Conservation (phyloP, 2,797 vertebrate genomes). For the Gymnoscopelus microlampas region DNA sequence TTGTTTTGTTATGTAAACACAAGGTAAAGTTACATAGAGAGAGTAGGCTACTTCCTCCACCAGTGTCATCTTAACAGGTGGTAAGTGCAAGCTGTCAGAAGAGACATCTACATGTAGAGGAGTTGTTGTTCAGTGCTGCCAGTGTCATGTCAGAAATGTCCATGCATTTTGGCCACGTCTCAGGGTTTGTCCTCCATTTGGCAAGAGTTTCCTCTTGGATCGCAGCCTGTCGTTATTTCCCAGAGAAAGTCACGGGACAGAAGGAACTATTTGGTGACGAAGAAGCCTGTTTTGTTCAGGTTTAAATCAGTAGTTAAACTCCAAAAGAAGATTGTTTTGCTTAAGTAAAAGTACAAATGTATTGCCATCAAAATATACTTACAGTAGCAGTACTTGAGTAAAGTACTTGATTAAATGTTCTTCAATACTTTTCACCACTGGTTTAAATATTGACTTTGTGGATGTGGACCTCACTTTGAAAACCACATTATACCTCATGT, state of each 20-base stretch:
- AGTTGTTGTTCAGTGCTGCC: too few species aligned
- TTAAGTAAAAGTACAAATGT: too few species aligned
- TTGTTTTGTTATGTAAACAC: too few species aligned
- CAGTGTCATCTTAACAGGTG: too few species aligned
- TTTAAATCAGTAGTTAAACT: too few species aligned
- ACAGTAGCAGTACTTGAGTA: too few species aligned
- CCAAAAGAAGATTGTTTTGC: too few species aligned
- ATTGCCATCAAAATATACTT: too few species aligned
- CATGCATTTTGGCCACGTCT: background rate
- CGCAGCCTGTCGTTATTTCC: constrained; percentile 4
- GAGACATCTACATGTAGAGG: background rate
- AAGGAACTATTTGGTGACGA: background rate
- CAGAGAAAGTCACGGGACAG: constrained; percentile 2
- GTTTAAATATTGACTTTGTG: constrained; percentile 25
- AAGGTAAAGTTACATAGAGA: too few species aligned
- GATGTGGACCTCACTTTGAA: constrained; percentile 1
- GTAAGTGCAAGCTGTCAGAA: background rate
- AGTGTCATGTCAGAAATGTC: constrained; percentile 5
- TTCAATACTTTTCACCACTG: too few species aligned
- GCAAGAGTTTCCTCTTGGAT: constrained; percentile 10
- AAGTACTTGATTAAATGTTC: too few species aligned
- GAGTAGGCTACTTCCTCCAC: too few species aligned
- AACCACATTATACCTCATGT: background rate
- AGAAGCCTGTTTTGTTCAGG: background rate
- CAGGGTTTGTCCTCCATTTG: constrained; percentile 13